Percentiles rank a stretch among this genome's conserved stretches.
Conservation (phyloP, 1,140 invertebrate genomes). For the Cepaea nemoralis region DNA sequence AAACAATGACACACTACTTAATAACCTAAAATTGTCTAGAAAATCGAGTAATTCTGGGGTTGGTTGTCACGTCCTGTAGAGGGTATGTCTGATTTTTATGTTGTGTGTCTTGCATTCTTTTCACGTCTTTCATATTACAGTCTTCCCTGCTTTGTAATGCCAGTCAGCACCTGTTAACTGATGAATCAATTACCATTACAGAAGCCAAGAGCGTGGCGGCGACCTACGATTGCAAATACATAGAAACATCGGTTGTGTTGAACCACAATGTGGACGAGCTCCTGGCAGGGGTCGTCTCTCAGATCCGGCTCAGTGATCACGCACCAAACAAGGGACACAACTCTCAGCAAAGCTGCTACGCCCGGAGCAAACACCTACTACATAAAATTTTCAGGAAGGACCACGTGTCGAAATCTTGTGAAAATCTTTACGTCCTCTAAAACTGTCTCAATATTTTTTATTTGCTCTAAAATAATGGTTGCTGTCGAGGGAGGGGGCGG, state of each 20-base stretch:
- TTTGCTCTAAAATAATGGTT: no score
- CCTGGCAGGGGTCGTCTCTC: conserved; percentile 72
- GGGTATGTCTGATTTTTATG: no score
- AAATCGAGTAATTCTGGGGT: no score
- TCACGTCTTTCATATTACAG: no score
- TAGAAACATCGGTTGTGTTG: conserved; percentile 84
- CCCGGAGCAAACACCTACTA: conserved; percentile 47
- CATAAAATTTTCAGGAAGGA: conserved; percentile 51
- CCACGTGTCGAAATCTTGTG: conserved; percentile 53
- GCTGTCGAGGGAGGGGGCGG: no score
- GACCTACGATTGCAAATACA: conserved; percentile 83
- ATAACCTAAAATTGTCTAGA: no score
- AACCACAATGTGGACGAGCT: conserved; percentile 87
- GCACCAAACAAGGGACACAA: conserved; percentile 24
- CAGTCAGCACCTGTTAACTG: no score
- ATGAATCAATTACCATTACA: conserved; percentile 33
- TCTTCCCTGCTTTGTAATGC: no score
- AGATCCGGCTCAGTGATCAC: conserved; percentile 65
- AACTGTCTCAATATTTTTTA: no score
- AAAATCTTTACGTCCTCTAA: conserved; percentile 52
- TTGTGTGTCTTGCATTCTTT: no score
- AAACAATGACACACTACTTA: no score
- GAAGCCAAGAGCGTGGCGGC: conserved; percentile 75
- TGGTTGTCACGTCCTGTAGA: no score
- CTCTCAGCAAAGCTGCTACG: conserved; percentile 47